Evolutionary conservation across 2,797 vertebrate species (phyloP), one percentile per base, ranked within the genome.

Genomic region (Parauchenoglanis ngamensis): DNA sequence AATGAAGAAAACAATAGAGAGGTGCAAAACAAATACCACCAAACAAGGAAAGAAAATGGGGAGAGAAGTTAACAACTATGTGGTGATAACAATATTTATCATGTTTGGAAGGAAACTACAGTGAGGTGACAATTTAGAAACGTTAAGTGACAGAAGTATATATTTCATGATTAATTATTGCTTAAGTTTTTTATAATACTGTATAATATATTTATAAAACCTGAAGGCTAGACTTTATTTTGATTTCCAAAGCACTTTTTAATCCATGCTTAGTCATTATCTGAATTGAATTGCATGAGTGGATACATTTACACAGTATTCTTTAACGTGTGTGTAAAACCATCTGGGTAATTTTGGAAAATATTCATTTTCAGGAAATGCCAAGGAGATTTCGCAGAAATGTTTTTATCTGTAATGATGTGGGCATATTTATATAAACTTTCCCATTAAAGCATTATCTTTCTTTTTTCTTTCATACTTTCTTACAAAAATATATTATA

Each of bases 21-120:
- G 3, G 28, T 52, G 40, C 40, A 13, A 83, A 85, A 72, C 75
- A 56, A 85, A 85, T 28, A 63, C 40, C 21, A 31, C 7, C 15
- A 56, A 86, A 63, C 75, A 83, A 84, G 56, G 81, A 89, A 81
- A 12, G 80, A 86, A 86, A 82, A 89, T n/a, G 28, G 83, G 78
- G 17, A 52, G 59, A 59, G 57, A 80, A 65, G 54, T 5, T 76
- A 76, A 76, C 35, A 85, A 76, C 59, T 25, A 67, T 76, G 59
- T 67, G 35, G 78, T 65, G 59, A 61, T 83, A 85, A 82, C 52
- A 72, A 59, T 23, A 85, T 57, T 81, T 80, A 73, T 63, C 49
- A 40, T 63, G 83, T 73, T 85, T 88, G 67, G 13, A 65, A 82
- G 44, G 31, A 79, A 3, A n/a, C 52, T 59, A 23, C 19, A 57